Base-by-base conservation (phyloP, 2,888 invertebrate species). In the Noctua janthe region DNA sequence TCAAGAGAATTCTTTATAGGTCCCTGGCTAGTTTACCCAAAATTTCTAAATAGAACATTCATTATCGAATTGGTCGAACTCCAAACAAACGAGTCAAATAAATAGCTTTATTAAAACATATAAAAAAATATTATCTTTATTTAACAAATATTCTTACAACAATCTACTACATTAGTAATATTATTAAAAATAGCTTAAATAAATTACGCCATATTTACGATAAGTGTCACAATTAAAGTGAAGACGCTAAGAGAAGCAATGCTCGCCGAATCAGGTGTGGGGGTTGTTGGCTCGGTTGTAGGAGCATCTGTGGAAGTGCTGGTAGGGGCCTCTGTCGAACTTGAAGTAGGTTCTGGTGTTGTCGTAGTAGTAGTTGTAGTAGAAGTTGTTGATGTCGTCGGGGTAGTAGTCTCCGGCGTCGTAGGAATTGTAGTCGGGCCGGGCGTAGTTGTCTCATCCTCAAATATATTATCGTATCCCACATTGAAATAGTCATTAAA, bases 381-480 rank as follows among this genome's bases (percentile, higher is more conserved):
- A 17, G 80, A 4, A 1, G 29, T 23, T 15, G 43, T 62, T 0
- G n/a, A 5, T 69, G 80, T 43, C n/a, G 73, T 1, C 8, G 71
- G 13, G 15, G 54, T 66, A 49, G 79, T 69, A n/a, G 47, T 3
- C 15, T n/a, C 43, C 15, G n/a, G 6, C 15, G 81, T 20, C 15
- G 47, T 2, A 1, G 20, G 0, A 5, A 0, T 6, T 1, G 10
- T 8, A 3, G 72, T 23, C 0, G 88, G 66, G 4, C 13, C 39
- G 0, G 70, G 1, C 0, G 88, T 78, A 0, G 76, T 35, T 15
- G 76, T 10, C 3, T 23, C 23, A 54, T 54, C 54, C 0, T 43
- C n/a, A 2, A 73, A 29, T 1, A 92, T 92, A 23, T 95, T 95
- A 0, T 92, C 90, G 76, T 94, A 97, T 59, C 97, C 96, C 69